Base-by-base conservation (phyloP, 1,140 invertebrate species). In the Littorina saxatilis region DNA sequence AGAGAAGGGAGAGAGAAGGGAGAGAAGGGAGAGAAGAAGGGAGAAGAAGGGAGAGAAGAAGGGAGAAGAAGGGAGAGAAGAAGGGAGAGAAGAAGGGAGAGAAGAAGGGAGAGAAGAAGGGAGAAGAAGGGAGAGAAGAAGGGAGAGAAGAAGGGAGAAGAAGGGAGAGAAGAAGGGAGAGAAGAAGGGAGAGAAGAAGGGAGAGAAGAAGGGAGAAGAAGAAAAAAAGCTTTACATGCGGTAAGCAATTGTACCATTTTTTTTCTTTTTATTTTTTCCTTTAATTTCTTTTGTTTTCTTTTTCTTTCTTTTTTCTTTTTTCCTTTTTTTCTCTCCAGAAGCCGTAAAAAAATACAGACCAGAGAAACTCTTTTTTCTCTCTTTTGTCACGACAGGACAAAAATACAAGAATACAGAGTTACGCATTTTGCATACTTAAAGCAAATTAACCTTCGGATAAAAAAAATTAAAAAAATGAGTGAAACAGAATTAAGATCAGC, bases 61-160 rank as follows among this genome's bases (percentile, higher is more conserved):
- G 75, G 77, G 52, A 84, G 75, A 81, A 50, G 58, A 79, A 80
- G 61, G 61, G 63, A 80, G 50, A 80, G 78, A 80, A 37, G 55
- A 68, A 80, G 47, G 75, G 79, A 80, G 47, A 74, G 78, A 81
- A 27, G 66, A 77, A 81, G 77, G 73, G 66, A 74, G 47, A 74
- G 63, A 47, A 52, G 58, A 11, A 63, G 63, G 74, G 63, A 58
- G 61, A 81, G 32, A 72, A 66, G 72, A 9, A 80, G 63, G 80
- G 39, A 40, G 63, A 55, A 20, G 43, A 4, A 75, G 50, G 61
- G 43, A 20, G n/a, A n/a, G 43, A n/a, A 32, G 29, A 27, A 73
- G 29, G 50, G 43, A 43, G 50, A 47, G 32, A 68, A 23, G 55
- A 27, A 79, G 27, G 79, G 37, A 79, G 32, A 79, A 35, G 63